phyloP scores from a whole-genome alignment of 2,888 invertebrate genomes.

The Xanthia togata region DNA sequence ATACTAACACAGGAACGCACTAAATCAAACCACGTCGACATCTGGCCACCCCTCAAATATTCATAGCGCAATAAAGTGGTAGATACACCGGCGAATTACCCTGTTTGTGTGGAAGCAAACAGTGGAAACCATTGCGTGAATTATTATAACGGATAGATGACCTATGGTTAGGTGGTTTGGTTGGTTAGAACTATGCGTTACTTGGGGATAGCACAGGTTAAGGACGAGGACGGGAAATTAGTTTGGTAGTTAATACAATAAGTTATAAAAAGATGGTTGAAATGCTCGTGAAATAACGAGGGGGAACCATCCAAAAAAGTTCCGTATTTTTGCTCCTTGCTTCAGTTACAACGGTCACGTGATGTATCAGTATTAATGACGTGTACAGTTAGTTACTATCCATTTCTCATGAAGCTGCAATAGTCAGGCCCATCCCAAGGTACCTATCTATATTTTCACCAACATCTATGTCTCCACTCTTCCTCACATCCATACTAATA shows the following conservation, averaged over 20 bases:
- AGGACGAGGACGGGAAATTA: not conserved
- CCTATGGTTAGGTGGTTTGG: slow-evolving; percentile 40
- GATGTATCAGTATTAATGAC: not conserved
- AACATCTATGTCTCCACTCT: not conserved
- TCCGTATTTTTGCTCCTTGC: not conserved
- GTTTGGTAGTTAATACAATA: no score
- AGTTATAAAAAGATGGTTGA: not conserved
- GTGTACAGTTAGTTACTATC: not conserved
- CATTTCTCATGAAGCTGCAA: no score
- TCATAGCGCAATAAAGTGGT: slow-evolving; percentile 68
- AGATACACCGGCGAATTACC: slow-evolving; percentile 46
- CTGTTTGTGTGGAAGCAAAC: slow-evolving; percentile 56
- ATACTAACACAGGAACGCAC: slow-evolving; percentile 56
- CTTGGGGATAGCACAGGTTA: not conserved
- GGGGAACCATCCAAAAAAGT: no score
- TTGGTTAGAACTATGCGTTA: not conserved
- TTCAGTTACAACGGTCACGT: not conserved
- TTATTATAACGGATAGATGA: slow-evolving; percentile 62
- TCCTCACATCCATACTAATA: no score
- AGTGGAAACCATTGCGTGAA: slow-evolving; percentile 56
- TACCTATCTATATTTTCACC: not conserved
- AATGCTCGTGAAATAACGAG: not conserved
- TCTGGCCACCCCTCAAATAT: slow-evolving; percentile 73
- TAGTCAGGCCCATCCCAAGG: not conserved
- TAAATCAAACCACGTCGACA: slow-evolving; percentile 69